Conservation (phyloP, 2,797 vertebrate species). For the Sebastiscus albofasciatus region DNA sequence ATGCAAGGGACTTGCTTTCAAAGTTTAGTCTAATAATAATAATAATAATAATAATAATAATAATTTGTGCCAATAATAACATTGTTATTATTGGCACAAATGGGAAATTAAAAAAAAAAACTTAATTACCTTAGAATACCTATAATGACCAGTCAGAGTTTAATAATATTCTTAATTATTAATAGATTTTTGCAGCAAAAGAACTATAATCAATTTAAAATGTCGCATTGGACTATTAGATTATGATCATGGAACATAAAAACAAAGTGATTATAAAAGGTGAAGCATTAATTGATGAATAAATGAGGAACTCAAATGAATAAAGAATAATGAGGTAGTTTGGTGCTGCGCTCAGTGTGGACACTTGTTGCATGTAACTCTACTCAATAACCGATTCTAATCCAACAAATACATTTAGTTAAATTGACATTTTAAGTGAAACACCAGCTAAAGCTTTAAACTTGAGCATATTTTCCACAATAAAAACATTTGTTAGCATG, state of each 20-base stretch:
- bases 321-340: neutral
- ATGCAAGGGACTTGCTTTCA: neutral
- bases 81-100: neutral
- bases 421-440: neutral
- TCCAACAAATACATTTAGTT: neutral
- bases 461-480: neutral
- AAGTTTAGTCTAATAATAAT: neutral
- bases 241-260: neutral
- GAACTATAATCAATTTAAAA: neutral
- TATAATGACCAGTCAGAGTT: neutral
- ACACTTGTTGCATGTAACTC: conserved; percentile 21
- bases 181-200: neutral
- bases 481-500: neutral
- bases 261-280: neutral
- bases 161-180: neutral
- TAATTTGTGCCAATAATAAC: too few relatives aligned
- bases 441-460: neutral
- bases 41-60: too few relatives aligned
- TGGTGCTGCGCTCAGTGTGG: neutral
- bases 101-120: neutral
- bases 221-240: neutral
- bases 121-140: neutral
- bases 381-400: neutral
- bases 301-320: neutral
- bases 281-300: neutral